Conservation (phyloP, 2,888 invertebrate genomes). For the Rhamnusium bicolor region DNA sequence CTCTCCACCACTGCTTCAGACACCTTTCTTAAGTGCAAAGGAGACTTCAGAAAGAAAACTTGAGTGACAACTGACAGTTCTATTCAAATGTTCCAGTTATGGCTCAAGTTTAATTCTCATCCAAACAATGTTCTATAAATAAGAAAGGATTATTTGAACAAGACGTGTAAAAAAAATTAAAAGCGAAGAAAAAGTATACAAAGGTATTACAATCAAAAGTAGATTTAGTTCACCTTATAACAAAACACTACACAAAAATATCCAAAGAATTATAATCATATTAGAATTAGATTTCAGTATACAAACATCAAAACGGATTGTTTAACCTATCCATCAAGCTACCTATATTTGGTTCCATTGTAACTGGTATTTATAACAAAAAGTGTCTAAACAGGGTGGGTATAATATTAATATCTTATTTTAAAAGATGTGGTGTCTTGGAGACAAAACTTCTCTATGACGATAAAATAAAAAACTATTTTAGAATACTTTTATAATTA, state of each 20-base stretch:
- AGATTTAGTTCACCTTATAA: neutral
- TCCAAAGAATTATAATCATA: neutral
- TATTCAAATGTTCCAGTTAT: conserved; percentile 13
- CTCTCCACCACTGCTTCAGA: neutral
- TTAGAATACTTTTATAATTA: too few species aligned
- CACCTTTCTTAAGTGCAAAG: neutral
- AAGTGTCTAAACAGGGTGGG: neutral
- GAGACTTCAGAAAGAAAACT: neutral
- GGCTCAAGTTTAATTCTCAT: neutral
- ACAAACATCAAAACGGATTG: neutral
- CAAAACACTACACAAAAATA: neutral
- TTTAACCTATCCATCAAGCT: neutral
- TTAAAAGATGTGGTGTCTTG: too few species aligned
- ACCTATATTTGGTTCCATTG: neutral
- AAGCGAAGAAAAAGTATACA: neutral
- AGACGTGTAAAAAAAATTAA: neutral
- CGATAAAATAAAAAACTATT: too few species aligned
- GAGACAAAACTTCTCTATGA: too few species aligned
- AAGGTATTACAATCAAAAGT: neutral
- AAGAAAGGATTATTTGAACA: neutral
- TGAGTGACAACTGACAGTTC: conserved; percentile 39
- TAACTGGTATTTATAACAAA: neutral
- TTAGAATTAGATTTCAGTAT: neutral
- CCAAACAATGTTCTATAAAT: neutral
- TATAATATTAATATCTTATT: too few species aligned